Base-by-base conservation (phyloP, 1,140 invertebrate genomes). In the Xylocopa sonorina region DNA sequence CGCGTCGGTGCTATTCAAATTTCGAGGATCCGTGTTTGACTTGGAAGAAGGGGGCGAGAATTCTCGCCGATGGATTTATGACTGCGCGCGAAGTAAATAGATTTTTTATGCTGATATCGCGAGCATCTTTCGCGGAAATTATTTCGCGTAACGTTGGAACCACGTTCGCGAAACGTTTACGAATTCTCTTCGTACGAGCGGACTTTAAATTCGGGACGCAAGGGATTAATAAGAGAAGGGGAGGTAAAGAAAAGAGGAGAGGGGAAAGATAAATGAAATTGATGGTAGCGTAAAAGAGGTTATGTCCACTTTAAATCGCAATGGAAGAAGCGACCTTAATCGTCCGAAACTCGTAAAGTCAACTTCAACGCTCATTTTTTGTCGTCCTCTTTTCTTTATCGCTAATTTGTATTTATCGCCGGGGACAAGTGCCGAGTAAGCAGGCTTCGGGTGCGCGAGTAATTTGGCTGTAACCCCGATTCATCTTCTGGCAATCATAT, bases 1-100 rank as follows among this genome's bases (percentile, higher is more conserved):
- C 63, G 74, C 71, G 71, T 60, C 71, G 72, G 64, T 67, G 62
- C 48, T 81, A 81, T 81, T 77, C 73, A 81, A 81, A 81, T 81
- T 81, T 81, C 57, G n/a, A 24, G 64, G 57, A 69, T 69, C 41
- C 73, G 76, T 81, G 68, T 77, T 81, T 81, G 58, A 69, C 74
- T 51, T 80, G 9, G 53, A 14, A 10, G 32, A n/a, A 69, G 46
- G 21, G n/a, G 29, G 21, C 29, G 38, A 50, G 76, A 72, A 78
- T 53, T 55, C 24, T 53, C 46, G 14, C 24, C 32, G 48, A 62
- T 38, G 48, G 58, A 60, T 73, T 73, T 55, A 46, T 29, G 24
- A 48, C 48, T 29, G 21, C 1, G 2, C 38, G 7, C 2, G 6
- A 16, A 34, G 41, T 63, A 71, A 78, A 78, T 72, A 43, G 60